Evolutionary conservation across 2,113 vertebrate genomes (phyloP), one percentile per base, ranked within the genome.

Genomic region (Siniperca knerii): DNA sequence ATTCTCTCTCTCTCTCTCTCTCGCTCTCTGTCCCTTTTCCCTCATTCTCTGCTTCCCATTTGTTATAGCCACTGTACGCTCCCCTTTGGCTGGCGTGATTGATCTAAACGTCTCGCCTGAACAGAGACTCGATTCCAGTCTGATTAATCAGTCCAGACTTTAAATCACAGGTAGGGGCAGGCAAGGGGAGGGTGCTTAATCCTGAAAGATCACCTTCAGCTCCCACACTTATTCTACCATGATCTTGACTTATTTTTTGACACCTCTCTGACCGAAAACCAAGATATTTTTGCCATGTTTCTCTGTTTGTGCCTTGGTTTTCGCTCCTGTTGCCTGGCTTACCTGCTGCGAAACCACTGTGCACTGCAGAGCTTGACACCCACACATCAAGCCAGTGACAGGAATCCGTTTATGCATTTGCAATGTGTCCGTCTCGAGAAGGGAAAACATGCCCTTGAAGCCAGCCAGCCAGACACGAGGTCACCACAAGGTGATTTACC

Each of bases 331-430:
- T 77, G 40, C 50, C 33, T 3, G 40, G 21, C 48, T 73, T 54
- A 88, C 81, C 75, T 92, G 78, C 87, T 62, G 78, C 62, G 84
- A 67, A 83, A 60, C 72, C 50, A 21, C 66, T 7, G 68, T 46
- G 70, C 81, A 78, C 76, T 73, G 73, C 84, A 35, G 87, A 78
- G 82, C 82, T 35, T 65, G 82, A 84, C 87, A 88, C 58, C 81
- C 80, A 86, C 85, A 72, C 84, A 75, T 94, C 93, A 93, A 67
- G 57, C 62, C 44, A 0, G 57, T 92, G 91, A 93, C 92, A 93
- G 89, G 78, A 94, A 95, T 93, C 89, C 82, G 64, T 93, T 95
- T 89, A 78, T 83, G 90, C 89, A 89, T 94, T 91, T 91, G 89
- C 86, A 86, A 83, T 70, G 73, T 93, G 90, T 93, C 89, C 57